phyloP scores from a whole-genome alignment of 92 coral and sea anemone genomes.

The Zoanthus sociatus region DNA sequence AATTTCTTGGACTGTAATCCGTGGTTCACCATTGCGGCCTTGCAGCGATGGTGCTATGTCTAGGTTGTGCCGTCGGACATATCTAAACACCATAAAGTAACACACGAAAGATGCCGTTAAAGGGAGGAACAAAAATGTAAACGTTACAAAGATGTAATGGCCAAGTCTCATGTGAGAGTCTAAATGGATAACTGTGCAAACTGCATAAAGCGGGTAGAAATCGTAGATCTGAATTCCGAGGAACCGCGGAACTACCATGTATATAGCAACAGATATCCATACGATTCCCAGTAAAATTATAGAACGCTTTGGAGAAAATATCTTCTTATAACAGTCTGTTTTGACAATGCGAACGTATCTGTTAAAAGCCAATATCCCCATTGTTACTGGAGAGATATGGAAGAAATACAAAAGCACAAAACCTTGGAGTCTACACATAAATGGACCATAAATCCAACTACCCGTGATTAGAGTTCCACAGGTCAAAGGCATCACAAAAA shows the following conservation, averaged over 20 bases:
- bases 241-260: conserved; percentile 36
- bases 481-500: conserved; percentile 49
- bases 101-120: conserved; percentile 10
- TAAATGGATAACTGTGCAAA: conserved; percentile 48
- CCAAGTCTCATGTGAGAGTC: neutral
- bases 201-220: conserved; percentile 48
- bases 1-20: conserved; percentile 39
- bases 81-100: conserved; percentile 38
- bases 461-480: conserved; percentile 40
- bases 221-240: conserved; percentile 23
- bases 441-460: conserved; percentile 44
- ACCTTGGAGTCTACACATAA: conserved; percentile 45
- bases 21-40: conserved; percentile 13
- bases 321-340: conserved; percentile 20
- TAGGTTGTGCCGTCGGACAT: conserved; percentile 26
- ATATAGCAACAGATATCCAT: conserved; percentile 41
- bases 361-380: conserved; percentile 56
- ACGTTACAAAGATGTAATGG: conserved; percentile 50
- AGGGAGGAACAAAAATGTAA: conserved; percentile 5
- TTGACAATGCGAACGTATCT: conserved; percentile 49
- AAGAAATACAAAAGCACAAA: conserved; percentile 36
- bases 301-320: conserved; percentile 37
- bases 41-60: conserved; percentile 30
- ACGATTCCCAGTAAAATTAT: conserved; percentile 16
- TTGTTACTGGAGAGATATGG: conserved; percentile 50